Conservation (phyloP, 2,113 vertebrate genomes). For the Sterrhoptilus dennistouni region DNA sequence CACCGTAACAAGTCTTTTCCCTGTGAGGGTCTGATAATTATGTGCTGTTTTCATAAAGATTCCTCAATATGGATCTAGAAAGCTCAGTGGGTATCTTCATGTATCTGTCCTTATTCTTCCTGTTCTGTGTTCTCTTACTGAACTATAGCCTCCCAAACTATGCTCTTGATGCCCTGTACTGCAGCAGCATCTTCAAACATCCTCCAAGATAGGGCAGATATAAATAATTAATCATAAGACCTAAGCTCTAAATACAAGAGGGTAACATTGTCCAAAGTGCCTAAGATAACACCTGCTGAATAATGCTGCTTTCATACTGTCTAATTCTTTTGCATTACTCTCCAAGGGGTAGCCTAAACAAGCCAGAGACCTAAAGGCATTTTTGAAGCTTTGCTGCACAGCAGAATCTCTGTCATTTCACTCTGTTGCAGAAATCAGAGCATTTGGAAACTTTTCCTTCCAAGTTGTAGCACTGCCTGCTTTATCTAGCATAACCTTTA, state of each 20-base stretch:
- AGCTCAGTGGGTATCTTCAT: not conserved
- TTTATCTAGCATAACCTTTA: conserved; percentile 10
- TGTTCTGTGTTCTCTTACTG: not conserved
- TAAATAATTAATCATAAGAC: not conserved
- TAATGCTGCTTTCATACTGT: not conserved
- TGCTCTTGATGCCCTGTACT: not conserved
- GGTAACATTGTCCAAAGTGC: not conserved
- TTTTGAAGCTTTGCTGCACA: not conserved
- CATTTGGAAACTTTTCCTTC: not conserved
- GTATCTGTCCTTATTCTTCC: not conserved
- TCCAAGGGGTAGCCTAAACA: not conserved
- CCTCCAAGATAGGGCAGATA: not conserved
- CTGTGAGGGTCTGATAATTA: not conserved
- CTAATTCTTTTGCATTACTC: not conserved
- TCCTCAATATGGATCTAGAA: not conserved
- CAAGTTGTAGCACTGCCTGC: not conserved
- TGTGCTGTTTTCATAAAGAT: not conserved
- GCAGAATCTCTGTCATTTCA: not conserved
- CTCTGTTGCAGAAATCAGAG: not conserved
- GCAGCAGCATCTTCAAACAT: not conserved
- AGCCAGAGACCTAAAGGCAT: not conserved
- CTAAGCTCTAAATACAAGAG: not conserved
- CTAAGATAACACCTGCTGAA: not conserved
- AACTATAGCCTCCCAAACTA: not conserved
- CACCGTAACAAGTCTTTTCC: not conserved